These are phyloP conservation scores for Silvanus unidentatus DNA, from an alignment of 2,888 invertebrate species.

Conservation along the genomic window DNA sequence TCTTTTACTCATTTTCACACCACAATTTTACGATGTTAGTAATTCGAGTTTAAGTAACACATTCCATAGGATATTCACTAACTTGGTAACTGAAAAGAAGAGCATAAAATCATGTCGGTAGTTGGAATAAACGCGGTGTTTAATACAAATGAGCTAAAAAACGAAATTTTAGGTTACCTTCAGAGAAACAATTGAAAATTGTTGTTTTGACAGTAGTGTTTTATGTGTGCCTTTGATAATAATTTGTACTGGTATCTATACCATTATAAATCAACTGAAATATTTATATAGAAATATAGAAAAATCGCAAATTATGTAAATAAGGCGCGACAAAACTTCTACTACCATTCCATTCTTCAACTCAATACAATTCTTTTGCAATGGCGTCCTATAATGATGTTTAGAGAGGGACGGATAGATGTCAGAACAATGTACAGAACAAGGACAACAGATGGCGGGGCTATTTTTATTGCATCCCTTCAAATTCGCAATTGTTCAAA, in stretches of 20 bases:
- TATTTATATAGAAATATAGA: constrained; percentile 1
- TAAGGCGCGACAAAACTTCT: constrained; percentile 25
- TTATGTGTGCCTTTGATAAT: not conserved
- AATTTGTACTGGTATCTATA: not conserved
- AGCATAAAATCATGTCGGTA: not conserved
- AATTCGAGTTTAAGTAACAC: no score
- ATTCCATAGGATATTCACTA: not conserved
- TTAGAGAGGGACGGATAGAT: constrained; percentile 34
- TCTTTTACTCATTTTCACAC: constrained; percentile 63
- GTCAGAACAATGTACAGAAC: no score
- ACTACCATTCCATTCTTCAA: constrained; percentile 19
- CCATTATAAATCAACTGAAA: not conserved
- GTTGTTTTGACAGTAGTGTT: not conserved
- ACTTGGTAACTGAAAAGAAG: constrained; percentile 1
- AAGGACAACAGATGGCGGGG: no score
- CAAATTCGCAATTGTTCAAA: no score
- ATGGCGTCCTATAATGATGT: constrained; percentile 41
- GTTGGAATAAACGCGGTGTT: not conserved
- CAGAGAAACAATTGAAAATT: not conserved
- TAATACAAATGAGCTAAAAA: not conserved
- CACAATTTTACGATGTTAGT: no score
- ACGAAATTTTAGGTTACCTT: constrained; percentile 3
- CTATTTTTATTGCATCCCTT: no score
- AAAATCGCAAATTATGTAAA: constrained; percentile 27
- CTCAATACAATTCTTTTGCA: constrained; percentile 26